Conservation (phyloP, 2,113 vertebrate genomes). For the Corvus hawaiiensis region DNA sequence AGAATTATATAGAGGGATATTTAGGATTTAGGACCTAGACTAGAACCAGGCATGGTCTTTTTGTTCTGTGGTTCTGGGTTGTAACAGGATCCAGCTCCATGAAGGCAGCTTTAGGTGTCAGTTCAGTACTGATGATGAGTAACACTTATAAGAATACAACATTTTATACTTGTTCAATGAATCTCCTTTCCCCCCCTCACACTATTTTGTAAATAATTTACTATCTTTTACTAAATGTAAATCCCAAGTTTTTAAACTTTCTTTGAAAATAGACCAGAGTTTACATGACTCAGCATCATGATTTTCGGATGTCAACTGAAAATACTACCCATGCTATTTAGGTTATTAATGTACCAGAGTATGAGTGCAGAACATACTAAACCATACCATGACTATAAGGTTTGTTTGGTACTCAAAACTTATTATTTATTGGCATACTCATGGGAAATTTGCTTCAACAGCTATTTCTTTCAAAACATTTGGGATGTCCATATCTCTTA, state of each 20-base stretch:
- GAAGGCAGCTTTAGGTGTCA: not conserved
- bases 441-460: not conserved
- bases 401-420: not conserved
- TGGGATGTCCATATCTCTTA: not conserved
- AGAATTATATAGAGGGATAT: not conserved
- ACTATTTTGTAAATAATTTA: not conserved
- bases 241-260: not conserved
- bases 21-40: not conserved
- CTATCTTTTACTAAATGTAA: not conserved
- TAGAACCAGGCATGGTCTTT: not conserved
- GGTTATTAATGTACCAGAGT: not conserved
- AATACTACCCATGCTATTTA: not conserved
- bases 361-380: not conserved
- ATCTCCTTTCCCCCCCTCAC: rapidly evolving
- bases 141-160: not conserved
- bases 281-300: not conserved
- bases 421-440: not conserved
- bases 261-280: not conserved
- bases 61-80: not conserved
- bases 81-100: not conserved
- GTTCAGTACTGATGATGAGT: not conserved
- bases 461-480: not conserved
- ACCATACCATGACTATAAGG: not conserved
- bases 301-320: not conserved
- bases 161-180: not conserved